Base-by-base conservation (phyloP, 1,140 invertebrate genomes). In the Temnothorax nylanderi region DNA sequence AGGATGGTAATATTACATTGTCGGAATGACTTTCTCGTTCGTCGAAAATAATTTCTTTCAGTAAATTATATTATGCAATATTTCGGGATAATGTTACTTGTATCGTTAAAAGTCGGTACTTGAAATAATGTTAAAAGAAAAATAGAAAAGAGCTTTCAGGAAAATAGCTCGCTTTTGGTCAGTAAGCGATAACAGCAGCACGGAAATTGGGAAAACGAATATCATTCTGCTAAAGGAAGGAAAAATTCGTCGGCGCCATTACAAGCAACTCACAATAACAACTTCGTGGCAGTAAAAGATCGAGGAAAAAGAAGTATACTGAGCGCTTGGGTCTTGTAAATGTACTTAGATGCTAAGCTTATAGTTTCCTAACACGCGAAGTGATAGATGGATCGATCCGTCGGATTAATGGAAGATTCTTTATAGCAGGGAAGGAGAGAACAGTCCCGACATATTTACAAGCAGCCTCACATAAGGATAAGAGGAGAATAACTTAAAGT, bases 361-460 rank as follows among this genome's bases (percentile, higher is more conserved):
- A 84, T 84, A 84, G 69, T 74, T 84, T 74, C 56, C 67, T 60
- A 74, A 84, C 67, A 84, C 54, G 69, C 54, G 80, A 84, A 71
- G 26, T 60, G 54, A 26, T 26, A 82, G 80, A 82, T 58, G 41
- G 10, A 74, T 74, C 69, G 80, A 81, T 60, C 34, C 13, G 49
- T 71, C 21, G 34, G 54, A 82, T 81, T 81, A 81, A 82, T 74
- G 41, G 51, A 82, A 82, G 18, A 74, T 82, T 82, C 37, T 71
- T 26, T 81, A 32, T 26, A 71, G 37, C 16, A 41, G 34, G 13
- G 41, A 18, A 32, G 8, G 18, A 41, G 16, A 49, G 41, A 49
- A 64, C 16, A 47, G 26, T 47, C 18, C 16, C 41, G 26, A 64
- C 41, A 64, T 34, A 76, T 76, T 76, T 60, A 78, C 41, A 78